These are phyloP conservation scores for Pelobates cultripes DNA, from an alignment of 2,797 vertebrate genomes.

Conservation along the genomic window DNA sequence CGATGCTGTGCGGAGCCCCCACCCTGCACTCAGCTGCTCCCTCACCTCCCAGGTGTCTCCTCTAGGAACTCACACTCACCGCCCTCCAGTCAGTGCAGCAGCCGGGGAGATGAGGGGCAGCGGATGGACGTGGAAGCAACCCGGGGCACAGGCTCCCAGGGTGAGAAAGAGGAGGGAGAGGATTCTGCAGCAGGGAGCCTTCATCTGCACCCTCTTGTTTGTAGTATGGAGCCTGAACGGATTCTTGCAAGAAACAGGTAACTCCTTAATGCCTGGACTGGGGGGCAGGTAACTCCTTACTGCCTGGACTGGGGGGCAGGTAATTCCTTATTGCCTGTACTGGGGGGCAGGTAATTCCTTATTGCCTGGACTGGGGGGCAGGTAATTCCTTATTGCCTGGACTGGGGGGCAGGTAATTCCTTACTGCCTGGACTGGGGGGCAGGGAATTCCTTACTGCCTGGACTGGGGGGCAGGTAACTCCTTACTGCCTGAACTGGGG, in stretches of 20 bases:
- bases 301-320: too few species aligned
- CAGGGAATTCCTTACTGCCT: too few species aligned
- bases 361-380: too few species aligned
- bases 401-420: too few species aligned
- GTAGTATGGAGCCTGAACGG: constrained; percentile 30
- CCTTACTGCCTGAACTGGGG: too few species aligned
- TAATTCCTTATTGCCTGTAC: too few species aligned
- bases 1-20: constrained; percentile 39
- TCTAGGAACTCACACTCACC: constrained; percentile 23
- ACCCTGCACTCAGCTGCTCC: background rate
- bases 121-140: background rate
- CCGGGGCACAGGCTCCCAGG: background rate
- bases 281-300: background rate
- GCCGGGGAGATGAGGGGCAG: constrained; percentile 30
- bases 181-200: constrained; percentile 32
- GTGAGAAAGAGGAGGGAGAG: constrained; percentile 1
- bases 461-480: too few species aligned
- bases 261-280: background rate
- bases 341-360: too few species aligned
- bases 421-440: too few species aligned
- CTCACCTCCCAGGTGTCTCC: constrained; percentile 8
- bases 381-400: too few species aligned
- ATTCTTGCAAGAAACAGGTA: constrained; percentile 36
- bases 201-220: constrained; percentile 39
- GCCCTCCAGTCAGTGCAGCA: background rate